These are phyloP conservation scores for Cyprinodon diabolis DNA, from an alignment of 2,797 vertebrate species.

Conservation along the genomic window DNA sequence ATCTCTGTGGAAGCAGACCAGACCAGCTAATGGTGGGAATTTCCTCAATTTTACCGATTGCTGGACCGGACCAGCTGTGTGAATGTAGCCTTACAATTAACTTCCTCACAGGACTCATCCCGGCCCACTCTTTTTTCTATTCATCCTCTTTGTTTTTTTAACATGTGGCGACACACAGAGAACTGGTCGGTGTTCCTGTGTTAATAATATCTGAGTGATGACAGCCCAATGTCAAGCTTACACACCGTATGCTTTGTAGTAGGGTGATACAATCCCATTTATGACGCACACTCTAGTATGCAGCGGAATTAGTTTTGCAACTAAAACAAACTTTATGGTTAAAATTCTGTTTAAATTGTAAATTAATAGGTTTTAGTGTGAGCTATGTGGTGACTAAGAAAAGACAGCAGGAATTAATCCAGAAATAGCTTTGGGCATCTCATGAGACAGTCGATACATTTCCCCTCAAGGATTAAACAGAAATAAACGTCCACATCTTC, in stretches of 20 bases:
- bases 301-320: background rate
- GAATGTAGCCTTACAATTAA: background rate
- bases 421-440: conserved; percentile 30
- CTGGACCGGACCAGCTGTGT: no score
- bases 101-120: conserved; percentile 36
- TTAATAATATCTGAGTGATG: conserved; percentile 77
- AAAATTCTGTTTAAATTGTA: background rate
- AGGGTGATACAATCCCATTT: conserved; percentile 42
- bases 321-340: background rate
- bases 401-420: conserved; percentile 2
- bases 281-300: conserved; percentile 36
- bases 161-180: conserved; percentile 21
- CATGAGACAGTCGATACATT: conserved; percentile 49
- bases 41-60: no score
- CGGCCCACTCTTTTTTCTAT: conserved; percentile 29
- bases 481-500: conserved; percentile 23
- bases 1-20: no score
- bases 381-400: background rate
- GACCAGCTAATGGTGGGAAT: no score
- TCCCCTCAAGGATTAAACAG: conserved; percentile 21
- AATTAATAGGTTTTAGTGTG: background rate
- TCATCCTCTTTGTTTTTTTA: conserved; percentile 5
- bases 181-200: conserved; percentile 34
- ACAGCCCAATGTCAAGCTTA: conserved; percentile 71
- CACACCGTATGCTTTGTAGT: conserved; percentile 79